Percentiles rank a stretch among this genome's conserved stretches.
phyloP scores from a whole-genome alignment of 2,888 invertebrate species.

The Tryphoninae sp. region DNA sequence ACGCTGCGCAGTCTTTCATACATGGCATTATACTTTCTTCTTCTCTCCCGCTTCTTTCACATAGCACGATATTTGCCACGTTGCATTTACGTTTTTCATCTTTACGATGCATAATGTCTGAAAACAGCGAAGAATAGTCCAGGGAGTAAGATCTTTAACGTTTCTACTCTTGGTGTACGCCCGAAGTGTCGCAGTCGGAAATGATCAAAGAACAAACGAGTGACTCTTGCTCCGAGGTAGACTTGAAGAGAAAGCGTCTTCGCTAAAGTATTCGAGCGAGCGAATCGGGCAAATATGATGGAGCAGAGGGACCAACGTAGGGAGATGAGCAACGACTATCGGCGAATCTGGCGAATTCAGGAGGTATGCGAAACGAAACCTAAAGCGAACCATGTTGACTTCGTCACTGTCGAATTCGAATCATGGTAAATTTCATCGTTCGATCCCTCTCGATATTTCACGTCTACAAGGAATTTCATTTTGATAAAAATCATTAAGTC shows the following conservation, averaged over 20 bases:
- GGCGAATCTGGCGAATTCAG: no score
- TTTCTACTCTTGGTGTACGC: background rate
- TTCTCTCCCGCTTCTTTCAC: background rate
- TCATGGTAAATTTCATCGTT: no score
- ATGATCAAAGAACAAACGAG: conserved; percentile 33
- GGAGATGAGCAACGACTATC: background rate
- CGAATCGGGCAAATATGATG: background rate
- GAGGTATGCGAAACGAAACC: no score
- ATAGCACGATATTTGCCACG: background rate
- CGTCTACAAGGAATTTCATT: no score
- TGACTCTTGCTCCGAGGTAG: background rate
- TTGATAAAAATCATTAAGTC: no score
- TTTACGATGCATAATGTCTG: conserved; percentile 32
- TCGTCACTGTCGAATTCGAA: no score
- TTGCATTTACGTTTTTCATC: background rate
- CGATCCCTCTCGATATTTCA: no score
- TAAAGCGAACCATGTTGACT: no score
- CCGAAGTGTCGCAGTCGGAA: background rate
- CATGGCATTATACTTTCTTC: no score
- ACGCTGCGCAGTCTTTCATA: background rate
- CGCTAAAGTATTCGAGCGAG: background rate
- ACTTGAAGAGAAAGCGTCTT: conserved; percentile 5
- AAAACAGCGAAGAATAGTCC: background rate
- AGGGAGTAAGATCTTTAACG: background rate
- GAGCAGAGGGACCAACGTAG: background rate